phyloP scores from a whole-genome alignment of 2,113 vertebrate species.

The Alouatta palliata region DNA sequence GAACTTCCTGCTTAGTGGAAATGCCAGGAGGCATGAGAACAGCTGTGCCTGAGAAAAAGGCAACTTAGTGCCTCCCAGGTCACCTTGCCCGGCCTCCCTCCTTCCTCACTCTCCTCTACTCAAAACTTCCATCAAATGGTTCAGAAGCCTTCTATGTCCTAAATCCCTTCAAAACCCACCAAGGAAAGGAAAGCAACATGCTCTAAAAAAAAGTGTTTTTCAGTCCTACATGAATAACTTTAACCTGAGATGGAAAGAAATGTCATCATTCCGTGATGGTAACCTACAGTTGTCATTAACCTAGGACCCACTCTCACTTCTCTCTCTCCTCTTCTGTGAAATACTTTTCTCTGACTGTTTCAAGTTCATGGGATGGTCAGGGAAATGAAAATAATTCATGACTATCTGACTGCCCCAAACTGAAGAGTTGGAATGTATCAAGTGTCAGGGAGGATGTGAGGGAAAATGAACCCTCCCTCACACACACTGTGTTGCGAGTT shows the following conservation, averaged over 20 bases:
- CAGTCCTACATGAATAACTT: not conserved
- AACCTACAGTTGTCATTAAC: rapidly evolving
- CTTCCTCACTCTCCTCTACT: not conserved
- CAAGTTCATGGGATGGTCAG: not conserved
- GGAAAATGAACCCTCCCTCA: not conserved
- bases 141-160: not conserved
- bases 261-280: rapidly evolving
- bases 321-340: not conserved
- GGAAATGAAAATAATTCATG: not conserved
- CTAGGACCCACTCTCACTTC: not conserved
- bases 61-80: too few relatives aligned
- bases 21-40: not conserved
- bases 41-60: not conserved
- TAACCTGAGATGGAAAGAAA: not conserved
- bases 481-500: rapidly evolving
- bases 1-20: not conserved
- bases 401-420: not conserved
- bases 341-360: not conserved
- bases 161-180: not conserved
- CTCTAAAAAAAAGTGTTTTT: not conserved
- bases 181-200: not conserved
- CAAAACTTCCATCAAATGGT: not conserved
- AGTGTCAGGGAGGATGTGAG: not conserved
- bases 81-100: too few relatives aligned
- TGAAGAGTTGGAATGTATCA: not conserved